Evolutionary conservation across 2,113 vertebrate species (phyloP).

Genomic region (Cyprinodon brontotheroides): DNA sequence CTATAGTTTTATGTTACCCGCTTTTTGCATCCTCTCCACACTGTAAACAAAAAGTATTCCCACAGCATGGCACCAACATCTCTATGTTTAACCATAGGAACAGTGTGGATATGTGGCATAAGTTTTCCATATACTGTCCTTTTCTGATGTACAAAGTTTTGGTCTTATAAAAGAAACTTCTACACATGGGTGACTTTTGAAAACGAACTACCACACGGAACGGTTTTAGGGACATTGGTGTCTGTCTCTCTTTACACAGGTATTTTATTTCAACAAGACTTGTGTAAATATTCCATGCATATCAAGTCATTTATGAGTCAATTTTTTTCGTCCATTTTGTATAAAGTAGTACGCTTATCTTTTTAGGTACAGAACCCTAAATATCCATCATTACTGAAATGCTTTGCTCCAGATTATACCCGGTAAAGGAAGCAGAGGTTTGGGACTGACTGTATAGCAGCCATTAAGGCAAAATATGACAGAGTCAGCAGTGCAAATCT

Average conservation of each 20-base stretch:
- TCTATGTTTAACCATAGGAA: too few relatives aligned
- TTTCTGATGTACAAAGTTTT: too few relatives aligned
- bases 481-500: constrained; percentile 34
- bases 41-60: too few relatives aligned
- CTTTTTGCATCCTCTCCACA: too few relatives aligned
- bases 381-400: constrained; percentile 21
- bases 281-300: background rate
- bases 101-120: too few relatives aligned
- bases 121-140: too few relatives aligned
- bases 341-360: background rate
- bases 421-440: constrained; percentile 8
- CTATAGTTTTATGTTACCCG: too few relatives aligned
- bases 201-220: background rate
- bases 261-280: background rate
- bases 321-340: background rate
- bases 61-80: too few relatives aligned
- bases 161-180: too few relatives aligned
- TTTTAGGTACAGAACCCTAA: background rate
- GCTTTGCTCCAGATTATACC: constrained; percentile 34
- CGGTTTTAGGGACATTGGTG: background rate
- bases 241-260: background rate
- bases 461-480: constrained; percentile 51
- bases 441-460: constrained; percentile 38
- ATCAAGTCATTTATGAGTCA: background rate
- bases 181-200: background rate